A percentile compares a stretch with the other conserved stretches of the same genome.
phyloP scores from a whole-genome alignment of 2,888 invertebrate genomes.

The Rhorus exstirpatorius region DNA sequence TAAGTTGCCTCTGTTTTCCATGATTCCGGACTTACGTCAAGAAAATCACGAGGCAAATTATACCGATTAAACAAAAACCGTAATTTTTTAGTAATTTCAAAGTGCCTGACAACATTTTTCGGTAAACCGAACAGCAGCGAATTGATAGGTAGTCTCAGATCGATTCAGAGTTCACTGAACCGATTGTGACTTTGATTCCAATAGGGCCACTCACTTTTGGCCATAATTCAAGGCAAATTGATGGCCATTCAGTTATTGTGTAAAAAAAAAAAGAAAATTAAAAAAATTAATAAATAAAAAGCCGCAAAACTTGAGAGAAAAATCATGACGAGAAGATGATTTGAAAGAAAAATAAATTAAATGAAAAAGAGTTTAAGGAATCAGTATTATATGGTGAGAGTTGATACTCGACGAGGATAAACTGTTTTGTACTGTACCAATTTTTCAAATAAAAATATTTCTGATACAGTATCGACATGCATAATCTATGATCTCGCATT shows the following conservation, averaged over 20 bases:
- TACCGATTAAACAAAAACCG: too few relatives aligned
- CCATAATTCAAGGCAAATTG: neutral
- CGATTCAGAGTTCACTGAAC: conserved; percentile 88
- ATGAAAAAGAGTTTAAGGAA: conserved; percentile 3
- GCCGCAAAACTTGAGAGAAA: too few relatives aligned
- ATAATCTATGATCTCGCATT: too few relatives aligned
- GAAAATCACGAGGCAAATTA: too few relatives aligned
- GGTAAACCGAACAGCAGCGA: conserved; percentile 90
- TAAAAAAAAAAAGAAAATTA: conserved; percentile 4
- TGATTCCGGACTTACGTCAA: too few relatives aligned
- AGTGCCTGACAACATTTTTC: conserved; percentile 92
- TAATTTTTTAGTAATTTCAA: too few relatives aligned
- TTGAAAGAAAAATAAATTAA: conserved; percentile 15
- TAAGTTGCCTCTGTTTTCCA: too few relatives aligned
- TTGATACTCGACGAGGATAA: conserved; percentile 35
- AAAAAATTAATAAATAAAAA: conserved; percentile 9
- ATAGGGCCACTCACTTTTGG: neutral
- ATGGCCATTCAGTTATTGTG: conserved; percentile 50
- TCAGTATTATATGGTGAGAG: conserved; percentile 36
- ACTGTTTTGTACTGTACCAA: conserved; percentile 59
- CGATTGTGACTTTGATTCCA: conserved; percentile 77
- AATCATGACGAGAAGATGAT: conserved; percentile 23
- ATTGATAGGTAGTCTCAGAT: conserved; percentile 88
- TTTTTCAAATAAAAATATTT: conserved; percentile 62
- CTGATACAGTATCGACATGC: conserved; percentile 29